Base-by-base conservation (phyloP, 2,888 invertebrate species). In the Drosophila ustulata region DNA sequence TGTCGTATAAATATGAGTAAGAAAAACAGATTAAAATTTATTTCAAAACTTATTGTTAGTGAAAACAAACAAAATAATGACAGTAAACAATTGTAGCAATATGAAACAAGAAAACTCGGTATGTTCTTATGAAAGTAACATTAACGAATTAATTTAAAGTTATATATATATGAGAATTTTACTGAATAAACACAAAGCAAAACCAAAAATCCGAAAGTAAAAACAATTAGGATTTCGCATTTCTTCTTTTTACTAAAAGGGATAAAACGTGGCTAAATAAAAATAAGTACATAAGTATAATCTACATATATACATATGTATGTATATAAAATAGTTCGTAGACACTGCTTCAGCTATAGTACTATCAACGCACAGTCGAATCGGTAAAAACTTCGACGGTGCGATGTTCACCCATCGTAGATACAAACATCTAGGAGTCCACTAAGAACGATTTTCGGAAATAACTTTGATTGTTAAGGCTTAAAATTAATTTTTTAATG, bases 101-200 rank as follows among this genome's bases (percentile, higher is more conserved):
- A 88, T 88, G 72, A 86, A 70, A 83, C 67, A 71, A 68, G 65
- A 87, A 82, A 85, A 81, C 87, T 89, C 85, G 89, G 85, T 89
- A 84, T 84, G 89, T 89, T 84, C 83, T 84, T 84, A 84, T 84
- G 83, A 84, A 78, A 87, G 89, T 89, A 84, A 89, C 83, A 84
- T 89, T 89, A 89, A 84, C 89, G 83, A 84, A 84, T 89, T 89
- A 89, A 89, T 87, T 84, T 84, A 84, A 82, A 78, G 84, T 88
- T 81, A 86, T 80, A 88, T 86, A 88, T 70, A 88, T 84, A 88
- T 79, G 86, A 89, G 74, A 89, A 88, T 89, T 84, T 84, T 89
- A 84, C 85, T 84, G 85, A 84, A 89, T 84, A 84, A 83, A 77
- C 51, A 39, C 32, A 28, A 74, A 66, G 62, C 51, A 59, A 56